Evolutionary conservation across 2,113 vertebrate genomes (phyloP).

Genomic region (Baryphthengus martii): DNA sequence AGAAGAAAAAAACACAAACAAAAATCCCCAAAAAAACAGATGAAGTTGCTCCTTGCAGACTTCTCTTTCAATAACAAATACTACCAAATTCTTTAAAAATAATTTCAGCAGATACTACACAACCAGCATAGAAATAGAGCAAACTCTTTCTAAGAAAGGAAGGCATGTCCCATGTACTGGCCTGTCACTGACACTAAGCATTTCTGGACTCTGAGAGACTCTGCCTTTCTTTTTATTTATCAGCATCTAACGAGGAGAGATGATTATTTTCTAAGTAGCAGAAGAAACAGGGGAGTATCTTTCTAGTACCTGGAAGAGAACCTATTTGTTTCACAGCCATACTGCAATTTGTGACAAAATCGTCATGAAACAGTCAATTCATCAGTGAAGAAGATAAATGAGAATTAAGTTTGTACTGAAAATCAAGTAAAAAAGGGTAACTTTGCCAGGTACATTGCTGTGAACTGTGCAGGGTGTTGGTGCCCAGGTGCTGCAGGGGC

Average conservation of each 20-base stretch:
- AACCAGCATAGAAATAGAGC: not conserved
- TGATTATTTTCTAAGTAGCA: not conserved
- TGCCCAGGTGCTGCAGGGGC: too few relatives aligned
- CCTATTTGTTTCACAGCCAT: not conserved
- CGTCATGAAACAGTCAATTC: not conserved
- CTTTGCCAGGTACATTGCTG: not conserved
- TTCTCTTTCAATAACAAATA: not conserved
- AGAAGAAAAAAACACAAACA: too few relatives aligned
- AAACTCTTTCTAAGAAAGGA: not conserved
- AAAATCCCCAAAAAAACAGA: too few relatives aligned
- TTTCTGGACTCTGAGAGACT: not conserved
- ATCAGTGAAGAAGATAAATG: not conserved
- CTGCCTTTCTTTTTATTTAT: not conserved
- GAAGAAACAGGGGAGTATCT: not conserved
- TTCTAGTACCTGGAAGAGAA: not conserved
- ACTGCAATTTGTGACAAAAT: not conserved
- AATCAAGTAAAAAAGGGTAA: not conserved
- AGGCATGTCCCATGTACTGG: fast-evolving
- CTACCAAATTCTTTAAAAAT: not conserved
- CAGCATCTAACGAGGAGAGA: not conserved
- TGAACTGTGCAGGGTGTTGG: fast-evolving
- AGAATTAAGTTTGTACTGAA: not conserved
- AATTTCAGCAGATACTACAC: not conserved
- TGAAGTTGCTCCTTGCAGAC: not conserved
- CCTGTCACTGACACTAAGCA: not conserved